Base-by-base conservation (phyloP, 2,888 invertebrate species). In the Lasiommata megera region DNA sequence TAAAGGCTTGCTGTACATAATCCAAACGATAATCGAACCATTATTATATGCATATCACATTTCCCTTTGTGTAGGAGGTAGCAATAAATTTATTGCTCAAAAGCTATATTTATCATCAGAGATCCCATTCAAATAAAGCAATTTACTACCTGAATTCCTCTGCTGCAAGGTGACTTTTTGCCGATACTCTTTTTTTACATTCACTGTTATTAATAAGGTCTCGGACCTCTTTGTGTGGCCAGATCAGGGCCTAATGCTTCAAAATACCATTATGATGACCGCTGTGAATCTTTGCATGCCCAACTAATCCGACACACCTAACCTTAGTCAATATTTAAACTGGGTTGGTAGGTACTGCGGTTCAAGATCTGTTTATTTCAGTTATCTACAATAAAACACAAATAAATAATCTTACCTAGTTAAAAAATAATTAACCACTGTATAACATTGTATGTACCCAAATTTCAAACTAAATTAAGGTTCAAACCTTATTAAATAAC, bases 141-240 rank as follows among this genome's bases (percentile, higher is more conserved):
- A 85, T 87, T 79, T 77, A 83, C 88, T 89, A 89, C 90, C 88
- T 90, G 88, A 80, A 84, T 82, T 84, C 84, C 74, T 84, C 83
- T 77, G 74, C 75, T 74, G 74, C 84, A 89, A 90, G 89, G 90
- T 88, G 89, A 76, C 75, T 89, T 88, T 88, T 90, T 88, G 82
- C 78, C 61, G 66, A 63, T 57, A 51, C 69, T 65, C 44, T 73
- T 83, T 88, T 88, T 86, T 84, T 82, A 76, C 75, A 65, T 62
- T 74, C 74, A 71, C 65, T 70, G 67, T 76, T 76, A 72, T 85
- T 82, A 80, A 81, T 80, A 79, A 73, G 73, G 79, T 79, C 78
- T 84, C 73, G 74, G 79, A 80, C 79, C 82, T 80, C 79, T 80
- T 82, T 84, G 85, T 86, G 84, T 84, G 77, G 72, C 71, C 74